These are phyloP conservation scores for Thalassophryne amazonica DNA, from an alignment of 2,797 vertebrate species.

Conservation along the genomic window DNA sequence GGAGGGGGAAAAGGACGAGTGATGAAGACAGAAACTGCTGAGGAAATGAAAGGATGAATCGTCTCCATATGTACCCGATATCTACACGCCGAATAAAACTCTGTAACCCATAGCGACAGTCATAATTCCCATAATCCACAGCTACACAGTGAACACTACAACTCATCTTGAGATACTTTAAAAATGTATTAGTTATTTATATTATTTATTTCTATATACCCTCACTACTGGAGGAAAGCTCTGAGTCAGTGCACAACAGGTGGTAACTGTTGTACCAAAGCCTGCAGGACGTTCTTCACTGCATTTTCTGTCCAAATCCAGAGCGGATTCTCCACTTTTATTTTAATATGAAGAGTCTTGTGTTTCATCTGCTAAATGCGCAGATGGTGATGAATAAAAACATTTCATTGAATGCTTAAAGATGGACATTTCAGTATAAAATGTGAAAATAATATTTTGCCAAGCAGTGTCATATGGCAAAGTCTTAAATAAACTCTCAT, in stretches of 20 bases:
- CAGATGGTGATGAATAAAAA: no score
- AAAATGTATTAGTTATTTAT: background rate
- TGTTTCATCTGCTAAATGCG: no score
- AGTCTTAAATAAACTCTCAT: no score
- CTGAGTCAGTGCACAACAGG: constrained; percentile 28
- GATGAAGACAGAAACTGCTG: background rate
- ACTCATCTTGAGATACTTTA: background rate
- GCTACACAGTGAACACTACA: background rate
- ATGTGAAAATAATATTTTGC: no score
- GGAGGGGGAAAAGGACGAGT: background rate
- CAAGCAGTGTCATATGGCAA: no score
- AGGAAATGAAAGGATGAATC: background rate
- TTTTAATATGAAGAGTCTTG: no score
- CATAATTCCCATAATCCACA: background rate
- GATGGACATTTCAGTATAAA: no score
- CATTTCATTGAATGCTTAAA: no score
- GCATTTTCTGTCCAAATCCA: background rate
- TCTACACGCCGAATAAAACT: background rate
- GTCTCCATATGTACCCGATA: background rate
- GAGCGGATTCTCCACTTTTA: no score
- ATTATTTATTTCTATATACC: constrained; percentile 16
- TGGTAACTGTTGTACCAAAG: constrained; percentile 14
- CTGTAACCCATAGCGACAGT: constrained; percentile 1
- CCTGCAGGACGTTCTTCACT: constrained; percentile 15
- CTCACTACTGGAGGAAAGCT: background rate